Conservation (phyloP, 2,888 invertebrate genomes). For the Lampropteryx suffumata region DNA sequence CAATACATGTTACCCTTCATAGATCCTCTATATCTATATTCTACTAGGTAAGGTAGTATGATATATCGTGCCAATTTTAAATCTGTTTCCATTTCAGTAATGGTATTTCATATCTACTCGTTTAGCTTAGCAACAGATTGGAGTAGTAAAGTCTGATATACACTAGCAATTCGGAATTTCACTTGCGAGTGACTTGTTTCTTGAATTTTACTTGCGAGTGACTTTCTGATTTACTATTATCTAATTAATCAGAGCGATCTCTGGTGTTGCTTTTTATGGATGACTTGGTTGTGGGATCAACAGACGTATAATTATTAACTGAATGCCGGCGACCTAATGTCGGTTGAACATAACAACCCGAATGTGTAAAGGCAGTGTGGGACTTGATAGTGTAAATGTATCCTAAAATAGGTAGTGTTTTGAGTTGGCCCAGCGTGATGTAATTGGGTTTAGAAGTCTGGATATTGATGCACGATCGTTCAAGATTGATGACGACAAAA, state of each 20-base stretch:
- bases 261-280: too few species aligned
- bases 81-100: conserved; percentile 31
- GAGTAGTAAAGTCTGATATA: too few species aligned
- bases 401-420: conserved; percentile 38
- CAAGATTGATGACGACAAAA: conserved; percentile 44
- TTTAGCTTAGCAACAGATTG: conserved; percentile 16
- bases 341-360: neutral
- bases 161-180: too few species aligned
- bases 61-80: conserved; percentile 25
- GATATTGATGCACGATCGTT: conserved; percentile 35
- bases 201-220: too few species aligned
- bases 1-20: neutral
- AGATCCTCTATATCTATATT: too few species aligned
- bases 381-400: conserved; percentile 20
- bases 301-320: conserved; percentile 1
- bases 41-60: neutral
- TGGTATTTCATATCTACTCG: conserved; percentile 28
- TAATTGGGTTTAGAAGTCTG: conserved; percentile 44
- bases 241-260: too few species aligned
- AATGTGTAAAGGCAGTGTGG: neutral
- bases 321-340: neutral
- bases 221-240: too few species aligned
- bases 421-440: conserved; percentile 37
- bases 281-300: neutral
- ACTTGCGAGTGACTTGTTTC: too few species aligned